A percentile compares a stretch with the other conserved stretches of the same genome.
Evolutionary conservation across 1,140 invertebrate species (phyloP).

Genomic region (Drosophila ogumai): DNA sequence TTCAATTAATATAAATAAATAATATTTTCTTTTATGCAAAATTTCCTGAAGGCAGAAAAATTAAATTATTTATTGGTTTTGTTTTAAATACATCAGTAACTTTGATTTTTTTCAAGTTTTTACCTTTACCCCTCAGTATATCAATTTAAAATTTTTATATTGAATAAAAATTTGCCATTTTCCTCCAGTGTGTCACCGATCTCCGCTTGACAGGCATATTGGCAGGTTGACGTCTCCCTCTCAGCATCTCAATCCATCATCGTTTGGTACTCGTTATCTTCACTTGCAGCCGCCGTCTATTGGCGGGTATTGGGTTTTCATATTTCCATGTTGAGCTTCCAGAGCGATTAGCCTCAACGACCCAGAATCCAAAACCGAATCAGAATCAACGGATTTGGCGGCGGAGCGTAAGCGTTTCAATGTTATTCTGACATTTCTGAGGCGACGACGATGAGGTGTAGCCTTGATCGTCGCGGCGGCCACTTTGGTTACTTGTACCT

Average conservation of each 20-base stretch:
- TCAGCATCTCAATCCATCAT: constrained; percentile 43
- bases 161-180: not conserved
- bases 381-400: constrained; percentile 34
- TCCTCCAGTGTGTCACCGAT: constrained; percentile 8
- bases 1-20: too few relatives aligned
- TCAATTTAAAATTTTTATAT: too few relatives aligned
- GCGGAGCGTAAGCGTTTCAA: constrained; percentile 39
- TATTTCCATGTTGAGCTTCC: constrained; percentile 48
- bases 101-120: not conserved
- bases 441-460: constrained; percentile 39
- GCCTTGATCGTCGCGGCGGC: constrained; percentile 69
- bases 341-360: constrained; percentile 66
- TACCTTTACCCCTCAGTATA: not conserved
- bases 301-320: constrained; percentile 28
- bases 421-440: constrained; percentile 73
- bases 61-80: too few relatives aligned
- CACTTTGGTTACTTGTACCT: constrained; percentile 45
- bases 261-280: constrained; percentile 45
- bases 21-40: too few relatives aligned
- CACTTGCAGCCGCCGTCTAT: constrained; percentile 19
- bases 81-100: not conserved
- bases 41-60: too few relatives aligned
- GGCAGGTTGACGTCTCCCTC: constrained; percentile 43
- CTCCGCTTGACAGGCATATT: constrained; percentile 13
- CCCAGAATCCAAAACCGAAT: constrained; percentile 41